These are phyloP conservation scores for Selene dorsalis DNA, from an alignment of 2,797 vertebrate genomes.

Conservation along the genomic window DNA sequence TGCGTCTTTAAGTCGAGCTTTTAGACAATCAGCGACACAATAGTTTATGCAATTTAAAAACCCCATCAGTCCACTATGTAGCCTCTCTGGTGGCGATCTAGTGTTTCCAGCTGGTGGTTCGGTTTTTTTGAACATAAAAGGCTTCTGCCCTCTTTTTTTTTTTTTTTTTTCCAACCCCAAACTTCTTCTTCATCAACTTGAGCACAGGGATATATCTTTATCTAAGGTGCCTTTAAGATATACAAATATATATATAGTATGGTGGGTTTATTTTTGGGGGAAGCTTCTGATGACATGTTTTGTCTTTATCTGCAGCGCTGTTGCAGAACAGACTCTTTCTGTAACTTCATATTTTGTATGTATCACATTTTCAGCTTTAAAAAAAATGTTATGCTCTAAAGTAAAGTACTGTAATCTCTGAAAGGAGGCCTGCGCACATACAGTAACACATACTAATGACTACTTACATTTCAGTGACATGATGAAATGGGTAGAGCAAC, in stretches of 20 bases:
- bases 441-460: not conserved
- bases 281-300: constrained; percentile 52
- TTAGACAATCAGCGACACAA: constrained; percentile 68
- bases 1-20: constrained; percentile 52
- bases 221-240: constrained; percentile 83
- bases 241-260: constrained; percentile 39
- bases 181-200: constrained; percentile 51
- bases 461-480: not conserved
- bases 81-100: constrained; percentile 58
- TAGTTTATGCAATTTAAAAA: constrained; percentile 68
- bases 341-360: constrained; percentile 44
- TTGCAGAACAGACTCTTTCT: constrained; percentile 31
- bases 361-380: constrained; percentile 48
- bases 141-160: constrained; percentile 25
- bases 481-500: not conserved
- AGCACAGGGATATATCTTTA: constrained; percentile 71
- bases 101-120: constrained; percentile 57
- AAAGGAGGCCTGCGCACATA: constrained; percentile 10
- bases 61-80: constrained; percentile 49
- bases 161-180: constrained; percentile 14
- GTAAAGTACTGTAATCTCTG: constrained; percentile 39
- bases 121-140: constrained; percentile 36
- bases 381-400: constrained; percentile 40
- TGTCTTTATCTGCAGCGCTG: constrained; percentile 42
- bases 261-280: constrained; percentile 61